Evolutionary conservation across 2,888 invertebrate genomes (phyloP), one percentile per base, ranked within the genome.

Genomic region (Sarcophaga subvicina): DNA sequence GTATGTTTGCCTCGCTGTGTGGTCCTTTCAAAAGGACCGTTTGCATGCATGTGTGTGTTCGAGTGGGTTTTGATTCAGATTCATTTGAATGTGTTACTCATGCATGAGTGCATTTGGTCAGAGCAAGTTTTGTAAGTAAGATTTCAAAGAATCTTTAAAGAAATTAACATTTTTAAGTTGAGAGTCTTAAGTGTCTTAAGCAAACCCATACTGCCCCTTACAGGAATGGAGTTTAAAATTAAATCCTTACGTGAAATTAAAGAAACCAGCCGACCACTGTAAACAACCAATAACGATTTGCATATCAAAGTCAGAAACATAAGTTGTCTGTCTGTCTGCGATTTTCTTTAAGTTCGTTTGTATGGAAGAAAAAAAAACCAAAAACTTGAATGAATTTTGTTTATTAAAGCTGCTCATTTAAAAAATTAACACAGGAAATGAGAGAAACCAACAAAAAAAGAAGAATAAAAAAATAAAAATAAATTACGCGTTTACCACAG

Each of bases 401-500:
- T 87, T 87, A 76, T 84, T 76, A 87, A 82, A 84, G 76, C 73
- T 71, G 45, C 77, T 70, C 73, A 86, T 83, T 87, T 78, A 80
- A 86, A 87, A 69, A 87, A 84, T 82, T 73, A 87, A 81, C 77
- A 45, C 60, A 64, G 49, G 14, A 75, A 72, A 64, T 37, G 54
- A 63, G 22, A 80, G 49, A 75, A 47, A 73, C 45, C 59, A 20
- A 54, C 54, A 12, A 54, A 54, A 37, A 54, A 54, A 2, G 1
- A 54, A 1, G 3, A 54, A 54, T 14, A 22, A 20, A 76, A 80
- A 70, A 71, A 49, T 37, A 63, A 85, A 63, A 85, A 89, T 91
- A 91, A 92, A 92, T 92, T 92, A 92, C 90, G 92, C 92, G 90
- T 90, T 92, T 89, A 89, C 92, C 92, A 90, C 90, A 90, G 85